A percentile compares a stretch with the other conserved stretches of the same genome.
Conservation (phyloP, 2,113 vertebrate genomes). For the Tragelaphus buxtoni region DNA sequence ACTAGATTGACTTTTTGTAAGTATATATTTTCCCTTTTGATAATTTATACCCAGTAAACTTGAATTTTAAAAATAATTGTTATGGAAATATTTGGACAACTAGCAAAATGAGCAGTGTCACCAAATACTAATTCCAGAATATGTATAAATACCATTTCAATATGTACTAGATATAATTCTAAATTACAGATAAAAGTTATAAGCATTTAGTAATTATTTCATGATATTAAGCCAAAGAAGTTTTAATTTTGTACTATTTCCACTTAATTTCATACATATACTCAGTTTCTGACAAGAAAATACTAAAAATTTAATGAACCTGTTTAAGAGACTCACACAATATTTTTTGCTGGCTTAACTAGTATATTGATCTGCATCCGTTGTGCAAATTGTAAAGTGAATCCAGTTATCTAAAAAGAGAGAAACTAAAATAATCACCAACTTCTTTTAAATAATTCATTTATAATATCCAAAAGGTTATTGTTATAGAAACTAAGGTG, state of each 20-base stretch:
- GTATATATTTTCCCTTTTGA: too few species aligned
- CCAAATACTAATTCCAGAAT: too few species aligned
- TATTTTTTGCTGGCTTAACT: conserved; percentile 82
- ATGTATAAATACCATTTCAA: not conserved
- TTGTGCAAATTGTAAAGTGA: conserved; percentile 93
- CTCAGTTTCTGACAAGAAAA: not conserved
- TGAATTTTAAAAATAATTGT: too few species aligned
- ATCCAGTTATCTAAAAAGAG: conserved; percentile 88
- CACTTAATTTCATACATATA: not conserved
- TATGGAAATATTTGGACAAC: too few species aligned
- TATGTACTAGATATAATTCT: not conserved
- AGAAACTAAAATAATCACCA: conserved; percentile 18
- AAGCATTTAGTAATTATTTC: not conserved
- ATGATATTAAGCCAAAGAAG: not conserved
- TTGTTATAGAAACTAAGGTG: not conserved
- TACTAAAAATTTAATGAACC: not conserved
- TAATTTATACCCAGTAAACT: too few species aligned
- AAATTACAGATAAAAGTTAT: not conserved
- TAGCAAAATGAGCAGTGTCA: too few species aligned
- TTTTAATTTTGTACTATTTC: not conserved
- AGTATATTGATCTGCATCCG: conserved; percentile 92
- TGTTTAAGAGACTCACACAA: conserved; percentile 84
- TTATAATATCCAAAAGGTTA: not conserved
- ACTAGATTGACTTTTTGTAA: too few species aligned
- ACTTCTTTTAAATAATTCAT: not conserved